These are phyloP conservation scores for Loxodonta africana DNA, from an alignment of 2,113 vertebrate species.

Conservation along the genomic window DNA sequence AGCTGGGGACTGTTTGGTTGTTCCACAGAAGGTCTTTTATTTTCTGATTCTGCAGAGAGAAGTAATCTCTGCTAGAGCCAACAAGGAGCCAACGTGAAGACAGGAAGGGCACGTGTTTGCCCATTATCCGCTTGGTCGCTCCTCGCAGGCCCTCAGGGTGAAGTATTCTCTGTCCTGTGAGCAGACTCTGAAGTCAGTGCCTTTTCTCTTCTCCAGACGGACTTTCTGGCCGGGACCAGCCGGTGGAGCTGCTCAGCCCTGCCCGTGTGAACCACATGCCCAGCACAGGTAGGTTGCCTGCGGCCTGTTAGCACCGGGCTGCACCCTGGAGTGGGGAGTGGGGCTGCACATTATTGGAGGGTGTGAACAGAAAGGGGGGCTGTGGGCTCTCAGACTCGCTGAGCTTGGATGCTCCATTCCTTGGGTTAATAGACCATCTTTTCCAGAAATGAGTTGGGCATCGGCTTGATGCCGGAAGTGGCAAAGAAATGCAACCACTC, in stretches of 20 bases:
- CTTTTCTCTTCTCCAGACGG: conserved; percentile 87
- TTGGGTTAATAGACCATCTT: fast-evolving
- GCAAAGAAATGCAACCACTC: fast-evolving
- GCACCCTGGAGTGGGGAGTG: fast-evolving
- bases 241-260: conserved; percentile 91
- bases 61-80: neutral
- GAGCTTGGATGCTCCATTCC: no score
- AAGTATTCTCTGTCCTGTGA: fast-evolving
- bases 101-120: neutral
- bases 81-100: conserved; percentile 32
- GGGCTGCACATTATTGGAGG: neutral
- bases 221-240: conserved; percentile 92
- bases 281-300: conserved; percentile 87
- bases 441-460: neutral
- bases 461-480: neutral
- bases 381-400: neutral
- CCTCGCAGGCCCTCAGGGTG: fast-evolving
- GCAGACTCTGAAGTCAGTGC: conserved; percentile 58
- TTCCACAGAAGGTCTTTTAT: neutral
- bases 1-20: neutral
- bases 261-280: conserved; percentile 91
- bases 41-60: neutral
- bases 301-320: neutral
- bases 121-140: neutral
- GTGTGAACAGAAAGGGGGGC: fast-evolving